phyloP scores from a whole-genome alignment of 2,113 vertebrate species.

The Daubentonia madagascariensis region DNA sequence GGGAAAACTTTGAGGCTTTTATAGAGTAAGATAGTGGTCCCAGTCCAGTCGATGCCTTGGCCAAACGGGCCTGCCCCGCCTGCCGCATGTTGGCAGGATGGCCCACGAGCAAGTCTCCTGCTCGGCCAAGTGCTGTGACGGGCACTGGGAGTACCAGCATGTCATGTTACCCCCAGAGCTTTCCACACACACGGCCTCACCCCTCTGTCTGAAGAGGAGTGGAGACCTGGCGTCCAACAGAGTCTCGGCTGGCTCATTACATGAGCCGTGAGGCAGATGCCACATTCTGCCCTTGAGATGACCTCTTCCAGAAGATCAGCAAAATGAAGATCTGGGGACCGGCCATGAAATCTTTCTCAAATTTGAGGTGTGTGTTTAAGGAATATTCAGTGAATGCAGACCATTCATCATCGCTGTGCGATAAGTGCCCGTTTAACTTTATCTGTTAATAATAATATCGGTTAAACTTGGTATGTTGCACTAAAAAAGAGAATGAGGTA shows the following conservation, averaged over 20 bases:
- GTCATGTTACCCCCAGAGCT: constrained; percentile 87
- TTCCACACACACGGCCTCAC: constrained; percentile 87
- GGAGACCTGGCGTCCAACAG: constrained; percentile 88
- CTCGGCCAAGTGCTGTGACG: constrained; percentile 88
- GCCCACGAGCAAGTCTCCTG: constrained; percentile 87
- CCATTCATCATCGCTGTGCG: too few relatives aligned
- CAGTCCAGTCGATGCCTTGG: neutral
- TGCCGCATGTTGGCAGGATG: constrained; percentile 63
- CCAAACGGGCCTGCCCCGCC: neutral
- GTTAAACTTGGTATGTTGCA: constrained; percentile 28
- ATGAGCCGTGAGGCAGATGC: constrained; percentile 83
- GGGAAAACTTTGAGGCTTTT: too few relatives aligned
- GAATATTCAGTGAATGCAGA: constrained; percentile 89
- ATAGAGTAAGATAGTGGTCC: neutral
- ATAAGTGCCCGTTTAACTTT: too few relatives aligned
- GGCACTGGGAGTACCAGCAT: constrained; percentile 85
- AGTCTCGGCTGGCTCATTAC: constrained; percentile 47
- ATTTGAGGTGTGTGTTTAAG: constrained; percentile 81
- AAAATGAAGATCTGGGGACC: constrained; percentile 68
- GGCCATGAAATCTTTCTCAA: constrained; percentile 70
- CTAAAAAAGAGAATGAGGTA: neutral
- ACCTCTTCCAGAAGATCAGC: constrained; percentile 83
- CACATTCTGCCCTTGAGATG: constrained; percentile 88
- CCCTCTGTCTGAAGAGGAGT: constrained; percentile 88
- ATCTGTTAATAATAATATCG: too few relatives aligned